Base-by-base conservation (phyloP, 2,797 vertebrate species). In the Meriones psammophilus region DNA sequence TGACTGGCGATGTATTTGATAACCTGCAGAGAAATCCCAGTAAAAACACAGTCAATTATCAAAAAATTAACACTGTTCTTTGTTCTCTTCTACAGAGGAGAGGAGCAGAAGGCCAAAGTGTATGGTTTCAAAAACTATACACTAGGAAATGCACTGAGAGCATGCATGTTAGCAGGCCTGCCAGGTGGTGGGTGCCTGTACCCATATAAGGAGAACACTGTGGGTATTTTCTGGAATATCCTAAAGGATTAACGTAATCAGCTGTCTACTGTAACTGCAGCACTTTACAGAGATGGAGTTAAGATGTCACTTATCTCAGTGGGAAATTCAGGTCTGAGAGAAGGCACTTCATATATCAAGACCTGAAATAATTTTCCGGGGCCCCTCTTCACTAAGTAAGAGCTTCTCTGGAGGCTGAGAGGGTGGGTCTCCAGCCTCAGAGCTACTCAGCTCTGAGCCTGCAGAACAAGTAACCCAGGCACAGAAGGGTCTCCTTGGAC, bases 1-100 rank as follows among this genome's bases (percentile, higher is more conserved):
- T 95, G 97, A 97, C 58, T 94, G 95, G 97, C 96, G 95, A 98
- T 95, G 71, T 89, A 97, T 97, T 98, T 97, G 98, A 97, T 94
- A 86, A 96, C 98, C 87, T 91, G 92, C 96, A 97, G 89, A 98
- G 97, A 98, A 98, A 97, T 96, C 95, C 95, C 96, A 97, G 97
- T 97, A 98, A 98, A 98, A 98, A 98, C 92, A 91, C 88, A 98
- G 85, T 90, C 97, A 98, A 98, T 98, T 98, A 98, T 98, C 97
- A 96, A 96, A 98, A 97, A 96, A 98, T 98, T 98, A 96, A 74
- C 91, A 96, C 96, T 93, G 97, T 96, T 94, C 95, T 97, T 97
- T 97, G 97, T 98, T 98, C 98, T 98, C 80, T 92, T 89, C 92
- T 33, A 85, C 9, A 74, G 92, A 96, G 88, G 94, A 78, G 77